Conservation (phyloP, 2,888 invertebrate species). For the Campopleginae sp. region DNA sequence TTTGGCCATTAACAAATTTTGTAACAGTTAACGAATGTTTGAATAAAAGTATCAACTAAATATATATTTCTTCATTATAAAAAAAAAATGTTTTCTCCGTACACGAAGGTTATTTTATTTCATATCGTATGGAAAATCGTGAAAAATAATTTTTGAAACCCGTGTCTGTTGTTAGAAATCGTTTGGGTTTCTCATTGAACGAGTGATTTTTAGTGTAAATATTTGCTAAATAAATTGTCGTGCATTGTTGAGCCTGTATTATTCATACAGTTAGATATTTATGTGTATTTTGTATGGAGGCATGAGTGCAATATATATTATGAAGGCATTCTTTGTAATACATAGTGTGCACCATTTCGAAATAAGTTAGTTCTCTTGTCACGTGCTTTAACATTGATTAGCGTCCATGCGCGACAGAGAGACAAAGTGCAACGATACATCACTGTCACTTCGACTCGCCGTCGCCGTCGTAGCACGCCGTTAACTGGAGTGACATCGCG, state of each 20-base stretch:
- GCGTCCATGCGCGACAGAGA: constrained; percentile 68
- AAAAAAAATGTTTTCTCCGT: no score
- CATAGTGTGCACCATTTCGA: constrained; percentile 60
- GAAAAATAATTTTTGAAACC: not conserved
- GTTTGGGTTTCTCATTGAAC: not conserved
- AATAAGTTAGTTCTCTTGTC: constrained; percentile 70
- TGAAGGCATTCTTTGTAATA: constrained; percentile 44
- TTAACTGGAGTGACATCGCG: constrained; percentile 68
- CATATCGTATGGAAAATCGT: no score
- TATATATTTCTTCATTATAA: no score
- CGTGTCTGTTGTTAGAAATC: not conserved
- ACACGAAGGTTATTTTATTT: no score
- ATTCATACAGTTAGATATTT: constrained; percentile 5
- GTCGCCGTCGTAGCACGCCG: constrained; percentile 57
- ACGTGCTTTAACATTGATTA: constrained; percentile 71
- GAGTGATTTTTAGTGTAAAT: not conserved
- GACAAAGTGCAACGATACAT: constrained; percentile 72
- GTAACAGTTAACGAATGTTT: no score
- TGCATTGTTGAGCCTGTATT: not conserved
- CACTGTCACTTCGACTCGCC: constrained; percentile 66
- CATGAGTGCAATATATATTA: constrained; percentile 9
- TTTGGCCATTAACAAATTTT: no score
- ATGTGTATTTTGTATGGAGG: constrained; percentile 4
- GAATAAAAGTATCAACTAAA: no score
- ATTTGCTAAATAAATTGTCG: not conserved